Percentiles rank a stretch among this genome's conserved stretches.
These are phyloP conservation scores for Gasterosteus aculeatus DNA, from an alignment of 2,113 vertebrate species.

Conservation along the genomic window DNA sequence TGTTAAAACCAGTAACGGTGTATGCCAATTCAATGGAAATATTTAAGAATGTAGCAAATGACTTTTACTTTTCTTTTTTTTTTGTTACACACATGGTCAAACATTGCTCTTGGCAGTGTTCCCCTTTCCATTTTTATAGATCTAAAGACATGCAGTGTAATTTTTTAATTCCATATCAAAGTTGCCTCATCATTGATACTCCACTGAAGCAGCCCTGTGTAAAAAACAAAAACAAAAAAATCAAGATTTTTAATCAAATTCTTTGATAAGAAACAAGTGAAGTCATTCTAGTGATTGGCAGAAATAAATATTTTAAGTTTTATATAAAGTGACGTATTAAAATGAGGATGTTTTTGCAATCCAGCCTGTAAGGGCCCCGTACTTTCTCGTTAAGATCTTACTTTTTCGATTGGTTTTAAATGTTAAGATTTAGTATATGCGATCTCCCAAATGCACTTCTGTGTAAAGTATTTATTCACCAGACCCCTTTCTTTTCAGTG, in stretches of 20 bases:
- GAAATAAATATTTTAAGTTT: neutral
- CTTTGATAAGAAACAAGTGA: neutral
- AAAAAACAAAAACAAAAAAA: constrained; percentile 1
- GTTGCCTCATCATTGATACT: constrained; percentile 2
- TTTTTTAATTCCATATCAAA: constrained; percentile 24
- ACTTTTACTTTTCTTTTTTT: constrained; percentile 30
- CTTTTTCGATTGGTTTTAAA: neutral
- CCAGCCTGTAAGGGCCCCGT: neutral
- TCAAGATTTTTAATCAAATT: neutral
- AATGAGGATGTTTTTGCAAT: neutral
- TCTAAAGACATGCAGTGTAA: neutral
- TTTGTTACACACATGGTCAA: constrained; percentile 23
- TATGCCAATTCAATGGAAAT: constrained; percentile 19
- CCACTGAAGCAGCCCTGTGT: constrained; percentile 5
- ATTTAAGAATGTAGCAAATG: constrained; percentile 18
- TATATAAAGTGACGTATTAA: neutral
- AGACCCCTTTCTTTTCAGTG: constrained; percentile 13
- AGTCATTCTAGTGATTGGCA: neutral
- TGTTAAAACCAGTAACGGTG: constrained; percentile 18
- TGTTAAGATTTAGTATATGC: neutral
- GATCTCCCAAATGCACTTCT: constrained; percentile 41
- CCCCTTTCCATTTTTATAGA: neutral
- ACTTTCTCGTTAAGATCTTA: neutral
- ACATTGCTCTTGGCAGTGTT: neutral
- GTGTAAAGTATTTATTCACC: constrained; percentile 65